Percentiles rank a stretch among this genome's conserved stretches.
Evolutionary conservation across 1,140 invertebrate species (phyloP).

Genomic region (Megalopta genalis): DNA sequence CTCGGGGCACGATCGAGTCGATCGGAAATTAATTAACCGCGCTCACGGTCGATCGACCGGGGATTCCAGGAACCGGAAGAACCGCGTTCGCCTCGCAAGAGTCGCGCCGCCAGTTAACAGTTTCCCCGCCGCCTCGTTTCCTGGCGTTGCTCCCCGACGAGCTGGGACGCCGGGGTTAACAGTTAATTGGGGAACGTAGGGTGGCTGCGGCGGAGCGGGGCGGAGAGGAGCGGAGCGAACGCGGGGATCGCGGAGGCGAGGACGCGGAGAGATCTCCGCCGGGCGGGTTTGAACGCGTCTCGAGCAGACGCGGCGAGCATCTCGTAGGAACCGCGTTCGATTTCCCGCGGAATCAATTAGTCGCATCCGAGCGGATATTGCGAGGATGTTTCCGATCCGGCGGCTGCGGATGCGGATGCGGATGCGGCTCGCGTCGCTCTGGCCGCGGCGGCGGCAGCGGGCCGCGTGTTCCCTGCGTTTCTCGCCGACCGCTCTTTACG

Average conservation of each 20-base stretch:
- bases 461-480: neutral
- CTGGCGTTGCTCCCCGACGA: neutral
- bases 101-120: neutral
- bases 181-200: slow-evolving; percentile 61
- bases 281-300: slow-evolving; percentile 49
- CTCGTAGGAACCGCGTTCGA: slow-evolving; percentile 56
- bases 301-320: slow-evolving; percentile 47
- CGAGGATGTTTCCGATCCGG: slow-evolving; percentile 17
- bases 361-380: slow-evolving; percentile 48
- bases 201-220: no score
- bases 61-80: neutral
- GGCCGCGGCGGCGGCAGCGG: neutral
- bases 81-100: neutral
- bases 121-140: slow-evolving; percentile 3
- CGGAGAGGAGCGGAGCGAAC: no score
- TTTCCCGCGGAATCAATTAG: slow-evolving; percentile 64
- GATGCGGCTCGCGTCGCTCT: neutral
- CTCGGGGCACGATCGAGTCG: neutral
- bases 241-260: no score
- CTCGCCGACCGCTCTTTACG: slow-evolving; percentile 10
- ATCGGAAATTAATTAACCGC: neutral
- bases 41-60: neutral
- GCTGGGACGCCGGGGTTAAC: slow-evolving; percentile 62
- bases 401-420: neutral
- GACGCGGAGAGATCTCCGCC: no score